Conservation (phyloP, 2,797 vertebrate genomes). For the Otolemur crassicaudatus region DNA sequence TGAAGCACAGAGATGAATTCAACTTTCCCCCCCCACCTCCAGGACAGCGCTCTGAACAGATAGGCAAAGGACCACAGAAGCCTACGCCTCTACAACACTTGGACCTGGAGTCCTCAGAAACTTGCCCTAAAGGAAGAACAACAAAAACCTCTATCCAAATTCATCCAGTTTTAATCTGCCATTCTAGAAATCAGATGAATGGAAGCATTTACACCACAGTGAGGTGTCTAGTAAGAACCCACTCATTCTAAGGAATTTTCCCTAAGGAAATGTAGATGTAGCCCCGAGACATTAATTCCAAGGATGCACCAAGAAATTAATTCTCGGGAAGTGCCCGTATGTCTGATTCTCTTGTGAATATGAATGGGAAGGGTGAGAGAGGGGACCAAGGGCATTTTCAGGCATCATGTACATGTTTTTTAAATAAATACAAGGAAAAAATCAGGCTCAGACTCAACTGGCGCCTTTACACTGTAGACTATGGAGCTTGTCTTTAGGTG, state of each 20-base stretch:
- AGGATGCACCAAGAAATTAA: background rate
- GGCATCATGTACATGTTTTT: background rate
- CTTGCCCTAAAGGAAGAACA: background rate
- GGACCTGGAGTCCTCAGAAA: background rate
- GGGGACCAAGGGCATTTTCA: background rate
- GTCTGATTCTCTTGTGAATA: background rate
- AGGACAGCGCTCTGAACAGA: background rate
- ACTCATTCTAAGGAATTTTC: background rate
- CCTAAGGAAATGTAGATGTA: background rate
- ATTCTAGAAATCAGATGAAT: background rate
- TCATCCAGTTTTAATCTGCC: background rate
- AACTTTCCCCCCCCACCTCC: background rate
- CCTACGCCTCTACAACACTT: background rate
- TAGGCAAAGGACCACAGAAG: background rate
- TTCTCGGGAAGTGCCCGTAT: background rate
- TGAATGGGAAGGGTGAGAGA: background rate
- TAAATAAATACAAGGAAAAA: conserved; percentile 28
- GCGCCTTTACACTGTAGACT: background rate
- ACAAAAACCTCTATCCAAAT: background rate
- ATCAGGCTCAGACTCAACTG: background rate
- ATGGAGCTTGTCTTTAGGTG: background rate
- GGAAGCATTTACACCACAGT: background rate
- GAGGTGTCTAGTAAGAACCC: background rate
- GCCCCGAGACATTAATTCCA: background rate
- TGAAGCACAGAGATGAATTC: background rate